These are phyloP conservation scores for Ornithoptera priamus DNA, from an alignment of 2,888 invertebrate genomes.

Conservation along the genomic window DNA sequence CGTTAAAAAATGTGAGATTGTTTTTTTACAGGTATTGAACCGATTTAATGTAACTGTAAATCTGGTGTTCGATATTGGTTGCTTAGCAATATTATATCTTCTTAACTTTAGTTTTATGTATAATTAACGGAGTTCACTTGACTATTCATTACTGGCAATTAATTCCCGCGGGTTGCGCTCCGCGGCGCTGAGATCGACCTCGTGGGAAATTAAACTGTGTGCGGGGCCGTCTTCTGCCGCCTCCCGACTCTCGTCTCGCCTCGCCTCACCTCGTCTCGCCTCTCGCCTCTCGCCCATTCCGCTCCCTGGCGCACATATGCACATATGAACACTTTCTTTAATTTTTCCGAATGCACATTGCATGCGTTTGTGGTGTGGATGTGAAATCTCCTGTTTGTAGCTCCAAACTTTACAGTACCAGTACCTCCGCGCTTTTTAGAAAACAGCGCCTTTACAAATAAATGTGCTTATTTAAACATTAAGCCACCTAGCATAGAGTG, in stretches of 20 bases:
- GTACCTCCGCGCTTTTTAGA: constrained; percentile 33
- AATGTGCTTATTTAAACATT: constrained; percentile 33
- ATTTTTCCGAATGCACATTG: constrained; percentile 59
- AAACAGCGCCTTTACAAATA: constrained; percentile 28
- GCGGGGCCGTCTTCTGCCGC: constrained; percentile 73
- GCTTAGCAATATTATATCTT: constrained; percentile 32
- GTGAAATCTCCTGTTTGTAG: constrained; percentile 40
- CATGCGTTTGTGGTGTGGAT: constrained; percentile 35
- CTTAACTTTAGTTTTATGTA: constrained; percentile 50
- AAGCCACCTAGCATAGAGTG: constrained; percentile 32
- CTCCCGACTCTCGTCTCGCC: constrained; percentile 50
- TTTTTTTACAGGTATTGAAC: neutral
- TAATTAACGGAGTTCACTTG: constrained; percentile 78
- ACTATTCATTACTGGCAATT: constrained; percentile 80
- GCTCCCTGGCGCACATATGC: constrained; percentile 60
- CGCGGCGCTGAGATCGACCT: constrained; percentile 79
- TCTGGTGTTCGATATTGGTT: constrained; percentile 29
- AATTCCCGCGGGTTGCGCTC: constrained; percentile 78
- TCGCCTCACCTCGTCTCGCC: constrained; percentile 39
- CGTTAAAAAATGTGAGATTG: neutral
- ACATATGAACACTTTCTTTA: constrained; percentile 75
- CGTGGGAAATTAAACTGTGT: constrained; percentile 80
- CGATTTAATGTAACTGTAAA: constrained; percentile 9
- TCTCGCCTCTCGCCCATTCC: constrained; percentile 1
- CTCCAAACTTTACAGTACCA: constrained; percentile 25